phyloP scores from a whole-genome alignment of 2,113 vertebrate genomes.

The Engystomops pustulosus region DNA sequence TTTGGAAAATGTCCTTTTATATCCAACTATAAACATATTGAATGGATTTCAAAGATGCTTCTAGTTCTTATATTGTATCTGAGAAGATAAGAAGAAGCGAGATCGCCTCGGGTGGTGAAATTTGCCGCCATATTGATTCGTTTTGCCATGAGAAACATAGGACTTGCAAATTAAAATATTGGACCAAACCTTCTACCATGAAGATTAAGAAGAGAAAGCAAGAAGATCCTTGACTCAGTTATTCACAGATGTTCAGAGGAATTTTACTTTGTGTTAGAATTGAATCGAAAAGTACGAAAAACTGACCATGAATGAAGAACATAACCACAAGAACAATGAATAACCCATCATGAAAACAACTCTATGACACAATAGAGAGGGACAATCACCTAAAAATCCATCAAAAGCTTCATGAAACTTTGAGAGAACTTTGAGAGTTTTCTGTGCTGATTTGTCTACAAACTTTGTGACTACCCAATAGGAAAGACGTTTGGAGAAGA shows the following conservation, averaged over 20 bases:
- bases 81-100: background rate
- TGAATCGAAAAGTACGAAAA: too few species aligned
- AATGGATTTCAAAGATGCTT: background rate
- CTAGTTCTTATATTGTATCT: too few species aligned
- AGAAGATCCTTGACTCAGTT: background rate
- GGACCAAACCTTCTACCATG: background rate
- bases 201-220: background rate
- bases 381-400: too few species aligned
- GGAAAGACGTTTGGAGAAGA: background rate
- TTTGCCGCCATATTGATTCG: background rate
- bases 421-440: too few species aligned
- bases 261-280: too few species aligned
- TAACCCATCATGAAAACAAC: background rate
- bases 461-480: background rate
- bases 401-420: background rate
- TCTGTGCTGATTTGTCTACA: background rate
- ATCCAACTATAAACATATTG: background rate
- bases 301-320: too few species aligned
- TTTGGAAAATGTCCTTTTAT: background rate
- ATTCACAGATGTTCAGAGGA: background rate
- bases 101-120: background rate
- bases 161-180: background rate
- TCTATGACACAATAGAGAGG: too few species aligned
- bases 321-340: background rate
- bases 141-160: background rate